These are phyloP conservation scores for Eubasilissa regina DNA, from an alignment of 1,140 invertebrate species.

Conservation along the genomic window DNA sequence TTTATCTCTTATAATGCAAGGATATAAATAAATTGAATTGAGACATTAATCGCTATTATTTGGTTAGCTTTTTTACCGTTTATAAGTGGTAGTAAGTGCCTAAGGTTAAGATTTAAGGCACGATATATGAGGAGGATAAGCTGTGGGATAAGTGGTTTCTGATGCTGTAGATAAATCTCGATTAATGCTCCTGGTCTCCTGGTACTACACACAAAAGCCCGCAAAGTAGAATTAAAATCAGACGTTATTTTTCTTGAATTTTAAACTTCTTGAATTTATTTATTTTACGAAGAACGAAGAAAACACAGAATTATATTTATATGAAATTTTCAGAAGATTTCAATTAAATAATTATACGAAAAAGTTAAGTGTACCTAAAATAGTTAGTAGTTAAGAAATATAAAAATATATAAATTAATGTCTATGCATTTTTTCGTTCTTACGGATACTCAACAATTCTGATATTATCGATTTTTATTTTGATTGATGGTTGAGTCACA, in stretches of 20 bases:
- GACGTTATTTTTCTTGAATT: conserved; percentile 1
- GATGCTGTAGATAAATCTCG: conserved; percentile 59
- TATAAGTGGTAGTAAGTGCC: conserved; percentile 26
- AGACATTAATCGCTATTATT: conserved; percentile 7
- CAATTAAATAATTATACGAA: too few species aligned
- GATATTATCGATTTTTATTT: too few species aligned
- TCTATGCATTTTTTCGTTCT: too few species aligned
- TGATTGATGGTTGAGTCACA: too few species aligned
- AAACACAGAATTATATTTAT: too few species aligned
- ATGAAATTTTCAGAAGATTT: too few species aligned
- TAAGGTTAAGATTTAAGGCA: conserved; percentile 38
- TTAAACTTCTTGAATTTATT: neutral
- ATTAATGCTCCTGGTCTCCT: conserved; percentile 56
- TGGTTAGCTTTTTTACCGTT: conserved; percentile 6
- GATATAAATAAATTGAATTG: conserved; percentile 18
- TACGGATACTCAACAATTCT: too few species aligned
- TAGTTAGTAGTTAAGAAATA: too few species aligned
- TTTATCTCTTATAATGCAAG: neutral
- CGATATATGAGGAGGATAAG: conserved; percentile 56
- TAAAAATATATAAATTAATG: too few species aligned
- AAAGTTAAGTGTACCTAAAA: too few species aligned
- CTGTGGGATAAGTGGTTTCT: conserved; percentile 59
- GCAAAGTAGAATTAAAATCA: conserved; percentile 56
- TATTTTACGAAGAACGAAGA: too few species aligned
- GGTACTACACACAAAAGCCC: conserved; percentile 48